Conservation (phyloP, 2,113 vertebrate genomes). For the Strix aluco region DNA sequence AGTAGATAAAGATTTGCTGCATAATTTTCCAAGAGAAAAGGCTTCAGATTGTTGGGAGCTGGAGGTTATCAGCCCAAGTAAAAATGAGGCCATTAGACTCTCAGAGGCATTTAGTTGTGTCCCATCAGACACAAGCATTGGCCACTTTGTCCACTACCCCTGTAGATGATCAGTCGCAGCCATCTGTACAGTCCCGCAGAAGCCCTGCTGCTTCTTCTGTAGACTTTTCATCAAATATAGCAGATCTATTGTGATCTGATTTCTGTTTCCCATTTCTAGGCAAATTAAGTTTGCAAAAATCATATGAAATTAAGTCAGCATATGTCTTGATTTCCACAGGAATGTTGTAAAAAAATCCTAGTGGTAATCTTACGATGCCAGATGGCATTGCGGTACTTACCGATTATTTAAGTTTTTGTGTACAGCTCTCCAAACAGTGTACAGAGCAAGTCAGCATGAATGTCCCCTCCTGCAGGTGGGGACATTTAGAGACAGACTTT, state of each 20-base stretch:
- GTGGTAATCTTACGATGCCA: neutral
- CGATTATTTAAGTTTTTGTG: neutral
- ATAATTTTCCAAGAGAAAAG: neutral
- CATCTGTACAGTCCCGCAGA: neutral
- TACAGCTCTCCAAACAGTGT: neutral
- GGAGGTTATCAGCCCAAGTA: neutral
- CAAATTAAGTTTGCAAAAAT: constrained; percentile 1
- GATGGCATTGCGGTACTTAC: neutral
- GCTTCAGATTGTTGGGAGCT: neutral
- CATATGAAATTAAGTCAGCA: neutral
- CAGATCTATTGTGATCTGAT: neutral
- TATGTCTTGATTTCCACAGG: neutral
- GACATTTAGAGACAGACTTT: neutral
- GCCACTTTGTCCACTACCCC: neutral
- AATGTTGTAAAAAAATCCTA: neutral
- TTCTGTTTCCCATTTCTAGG: neutral
- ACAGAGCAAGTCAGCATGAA: neutral
- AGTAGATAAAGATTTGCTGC: neutral
- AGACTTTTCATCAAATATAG: neutral
- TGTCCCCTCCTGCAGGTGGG: neutral
- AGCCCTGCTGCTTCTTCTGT: neutral
- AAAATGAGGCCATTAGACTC: neutral
- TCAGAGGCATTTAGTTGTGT: neutral
- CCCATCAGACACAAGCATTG: neutral
- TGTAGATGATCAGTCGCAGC: neutral